phyloP scores from a whole-genome alignment of 2,113 vertebrate species.

The Tursiops truncatus region DNA sequence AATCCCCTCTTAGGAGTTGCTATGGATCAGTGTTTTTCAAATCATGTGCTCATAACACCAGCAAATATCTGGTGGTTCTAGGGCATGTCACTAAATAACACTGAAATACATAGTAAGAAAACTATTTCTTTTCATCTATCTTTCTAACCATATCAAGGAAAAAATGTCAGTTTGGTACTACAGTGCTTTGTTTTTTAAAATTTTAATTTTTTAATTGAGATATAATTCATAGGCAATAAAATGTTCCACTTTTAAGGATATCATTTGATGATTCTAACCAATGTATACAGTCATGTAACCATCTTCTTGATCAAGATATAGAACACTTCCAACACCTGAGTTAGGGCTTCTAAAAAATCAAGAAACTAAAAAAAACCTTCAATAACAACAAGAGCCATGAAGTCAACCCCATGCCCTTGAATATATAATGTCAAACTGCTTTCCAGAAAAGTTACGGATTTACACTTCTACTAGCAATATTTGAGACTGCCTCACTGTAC shows the following conservation, averaged over 20 bases:
- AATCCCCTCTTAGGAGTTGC: background rate
- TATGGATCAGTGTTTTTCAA: background rate
- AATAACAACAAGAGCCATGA: background rate
- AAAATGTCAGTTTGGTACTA: background rate
- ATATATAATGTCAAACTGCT: background rate
- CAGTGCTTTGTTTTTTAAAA: background rate
- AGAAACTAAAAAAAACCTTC: background rate
- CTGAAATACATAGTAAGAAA: background rate
- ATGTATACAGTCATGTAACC: background rate
- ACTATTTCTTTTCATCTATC: background rate
- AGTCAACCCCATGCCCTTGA: background rate
- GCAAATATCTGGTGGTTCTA: background rate
- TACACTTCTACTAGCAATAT: background rate
- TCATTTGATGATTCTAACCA: background rate
- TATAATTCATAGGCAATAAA: constrained; percentile 6
- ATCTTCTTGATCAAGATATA: background rate
- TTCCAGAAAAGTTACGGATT: constrained; percentile 9
- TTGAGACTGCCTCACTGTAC: background rate
- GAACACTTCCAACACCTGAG: background rate
- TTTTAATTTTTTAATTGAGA: background rate
- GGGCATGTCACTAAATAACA: background rate
- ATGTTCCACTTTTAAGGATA: background rate
- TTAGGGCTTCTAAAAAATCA: constrained; percentile 20
- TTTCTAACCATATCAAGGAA: background rate
- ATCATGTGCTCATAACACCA: background rate